Evolutionary conservation across 2,888 invertebrate species (phyloP), one percentile per base, ranked within the genome.

Genomic region (Athripsodes cinereus): DNA sequence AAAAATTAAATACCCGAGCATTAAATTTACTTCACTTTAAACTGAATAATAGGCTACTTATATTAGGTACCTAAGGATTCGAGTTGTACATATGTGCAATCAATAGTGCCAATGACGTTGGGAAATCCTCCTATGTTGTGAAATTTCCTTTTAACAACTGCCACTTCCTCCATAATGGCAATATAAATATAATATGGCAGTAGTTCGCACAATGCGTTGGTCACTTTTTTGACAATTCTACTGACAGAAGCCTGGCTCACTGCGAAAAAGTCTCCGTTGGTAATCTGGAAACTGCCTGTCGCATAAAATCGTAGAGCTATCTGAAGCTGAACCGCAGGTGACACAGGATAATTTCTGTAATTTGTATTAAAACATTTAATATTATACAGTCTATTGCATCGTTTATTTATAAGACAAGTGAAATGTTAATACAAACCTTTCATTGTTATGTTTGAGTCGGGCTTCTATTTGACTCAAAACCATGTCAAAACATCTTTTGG

Each of bases 41-140:
- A 46, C 46, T 46, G 46, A 16, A 46, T 46, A 16, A 8, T 31
- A 31, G n/a, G n/a, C n/a, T n/a, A n/a, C n/a, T n/a, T 11, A 6
- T 31, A 31, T 11, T 31, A 31, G 8, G n/a, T 34, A 52, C 52
- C 52, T 2, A 35, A 16, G 18, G 68, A 67, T 53, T 61, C 59
- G 47, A 69, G 67, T 64, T 65, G 67, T n/a, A 69, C 55, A 55
- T 68, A 67, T 1, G 67, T 68, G 52, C 69, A 67, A 59, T 67
- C 66, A 22, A 53, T 53, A 13, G 53, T 22, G 20, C 53, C 53
- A 19, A 53, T 44, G 2, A 53, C 53, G 35, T 53, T 22, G n/a
- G 53, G 53, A 21, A 53, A 53, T 46, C 46, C 22, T n/a, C 19
- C 46, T 13, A 53, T 44, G 1, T 8, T 18, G 35, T 44, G 35